Evolutionary conservation across 2,113 vertebrate genomes (phyloP).

Genomic region (Alces alces): DNA sequence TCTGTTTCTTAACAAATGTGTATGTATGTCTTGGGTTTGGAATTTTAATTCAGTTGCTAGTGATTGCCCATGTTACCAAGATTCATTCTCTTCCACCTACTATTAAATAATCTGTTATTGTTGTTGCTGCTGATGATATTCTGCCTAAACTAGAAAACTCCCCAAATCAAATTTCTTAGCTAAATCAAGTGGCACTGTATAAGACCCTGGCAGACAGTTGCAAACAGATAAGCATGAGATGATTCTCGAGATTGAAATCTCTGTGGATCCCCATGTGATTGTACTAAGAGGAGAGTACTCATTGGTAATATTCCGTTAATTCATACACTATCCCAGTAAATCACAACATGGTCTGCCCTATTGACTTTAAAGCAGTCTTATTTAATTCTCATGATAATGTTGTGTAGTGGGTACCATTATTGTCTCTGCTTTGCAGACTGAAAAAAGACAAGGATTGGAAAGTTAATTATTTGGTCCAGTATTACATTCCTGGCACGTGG

Average conservation of each 20-base stretch:
- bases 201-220: background rate
- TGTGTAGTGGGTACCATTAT: background rate
- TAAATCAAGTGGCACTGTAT: background rate
- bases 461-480: background rate
- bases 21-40: background rate
- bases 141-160: background rate
- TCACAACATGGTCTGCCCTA: background rate
- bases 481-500: background rate
- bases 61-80: background rate
- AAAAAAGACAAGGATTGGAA: background rate
- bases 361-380: background rate
- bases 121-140: background rate
- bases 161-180: background rate
- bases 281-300: background rate
- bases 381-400: background rate
- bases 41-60: background rate
- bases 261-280: background rate
- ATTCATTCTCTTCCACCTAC: background rate
- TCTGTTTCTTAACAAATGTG: background rate
- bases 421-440: background rate
- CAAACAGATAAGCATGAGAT: background rate
- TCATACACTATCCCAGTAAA: background rate
- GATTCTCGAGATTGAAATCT: background rate
- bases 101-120: background rate
- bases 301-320: background rate